Conservation (phyloP, 2,797 vertebrate species). For the Cynopterus sphinx region DNA sequence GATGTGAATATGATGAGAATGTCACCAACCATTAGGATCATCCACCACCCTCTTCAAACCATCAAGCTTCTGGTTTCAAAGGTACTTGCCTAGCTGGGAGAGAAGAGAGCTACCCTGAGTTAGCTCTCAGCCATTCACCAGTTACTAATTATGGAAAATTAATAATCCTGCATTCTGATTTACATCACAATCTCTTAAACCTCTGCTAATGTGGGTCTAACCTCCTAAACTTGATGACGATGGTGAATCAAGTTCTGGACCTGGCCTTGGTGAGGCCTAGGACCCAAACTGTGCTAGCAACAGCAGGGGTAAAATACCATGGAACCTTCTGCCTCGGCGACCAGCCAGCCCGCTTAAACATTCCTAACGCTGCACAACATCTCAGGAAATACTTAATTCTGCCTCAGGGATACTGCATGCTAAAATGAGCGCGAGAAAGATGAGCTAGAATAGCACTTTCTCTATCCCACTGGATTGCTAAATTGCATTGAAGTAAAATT, state of each 20-base stretch:
- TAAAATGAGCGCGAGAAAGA: conserved; percentile 23
- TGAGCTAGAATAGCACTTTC: background rate
- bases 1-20: conserved; percentile 45
- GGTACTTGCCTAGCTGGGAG: background rate
- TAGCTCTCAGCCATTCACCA: background rate
- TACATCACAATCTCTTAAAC: background rate
- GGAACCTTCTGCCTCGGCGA: background rate
- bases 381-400: conserved; percentile 41
- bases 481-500: conserved; percentile 20
- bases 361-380: background rate
- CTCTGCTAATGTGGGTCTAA: background rate
- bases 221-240: background rate
- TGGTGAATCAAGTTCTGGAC: background rate
- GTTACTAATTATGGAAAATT: background rate
- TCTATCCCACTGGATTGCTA: background rate
- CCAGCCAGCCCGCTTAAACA: background rate
- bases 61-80: conserved; percentile 20
- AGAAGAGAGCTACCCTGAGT: background rate
- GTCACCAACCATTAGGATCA: conserved; percentile 71
- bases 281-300: background rate
- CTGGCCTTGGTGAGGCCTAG: background rate
- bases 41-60: background rate
- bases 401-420: background rate
- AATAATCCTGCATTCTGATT: background rate
- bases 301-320: background rate